A percentile compares a stretch with the other conserved stretches of the same genome.
Conservation (phyloP, 2,113 vertebrate species). For the Pao palembangensis region DNA sequence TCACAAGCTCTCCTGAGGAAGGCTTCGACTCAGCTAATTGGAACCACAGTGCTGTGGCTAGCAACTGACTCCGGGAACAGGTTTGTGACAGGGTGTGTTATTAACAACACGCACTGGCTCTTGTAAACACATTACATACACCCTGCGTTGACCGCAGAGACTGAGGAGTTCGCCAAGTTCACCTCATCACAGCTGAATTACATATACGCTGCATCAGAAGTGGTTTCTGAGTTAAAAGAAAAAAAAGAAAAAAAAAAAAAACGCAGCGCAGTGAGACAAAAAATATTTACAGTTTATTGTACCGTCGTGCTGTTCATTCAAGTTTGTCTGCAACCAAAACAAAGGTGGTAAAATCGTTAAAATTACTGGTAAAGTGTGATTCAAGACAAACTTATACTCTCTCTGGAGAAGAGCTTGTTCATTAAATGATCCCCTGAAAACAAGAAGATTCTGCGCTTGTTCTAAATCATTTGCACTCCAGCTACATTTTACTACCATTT, state of each 20-base stretch:
- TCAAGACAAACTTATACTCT: too few relatives aligned
- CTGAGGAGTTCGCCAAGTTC: conserved; percentile 52
- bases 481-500: too few relatives aligned
- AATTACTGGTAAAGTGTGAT: too few relatives aligned
- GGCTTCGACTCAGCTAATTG: conserved; percentile 49
- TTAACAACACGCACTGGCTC: conserved; percentile 66
- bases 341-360: conserved; percentile 40
- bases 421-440: conserved; percentile 3
- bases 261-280: conserved; percentile 34
- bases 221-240: conserved; percentile 63
- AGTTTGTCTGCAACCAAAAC: conserved; percentile 50
- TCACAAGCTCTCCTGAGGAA: conserved; percentile 25
- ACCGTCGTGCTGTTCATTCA: conserved; percentile 52
- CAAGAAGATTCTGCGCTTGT: not conserved
- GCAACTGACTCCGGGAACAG: conserved; percentile 61
- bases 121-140: conserved; percentile 73
- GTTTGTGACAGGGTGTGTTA: conserved; percentile 72
- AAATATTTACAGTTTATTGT: conserved; percentile 50
- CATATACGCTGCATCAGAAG: conserved; percentile 59
- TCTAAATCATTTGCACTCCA: too few relatives aligned
- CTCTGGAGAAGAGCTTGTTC: too few relatives aligned
- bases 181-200: conserved; percentile 64
- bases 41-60: conserved; percentile 62
- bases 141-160: conserved; percentile 64
- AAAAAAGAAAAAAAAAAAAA: conserved; percentile 46